phyloP scores from a whole-genome alignment of 2,113 vertebrate genomes.

The Mixornis gularis region DNA sequence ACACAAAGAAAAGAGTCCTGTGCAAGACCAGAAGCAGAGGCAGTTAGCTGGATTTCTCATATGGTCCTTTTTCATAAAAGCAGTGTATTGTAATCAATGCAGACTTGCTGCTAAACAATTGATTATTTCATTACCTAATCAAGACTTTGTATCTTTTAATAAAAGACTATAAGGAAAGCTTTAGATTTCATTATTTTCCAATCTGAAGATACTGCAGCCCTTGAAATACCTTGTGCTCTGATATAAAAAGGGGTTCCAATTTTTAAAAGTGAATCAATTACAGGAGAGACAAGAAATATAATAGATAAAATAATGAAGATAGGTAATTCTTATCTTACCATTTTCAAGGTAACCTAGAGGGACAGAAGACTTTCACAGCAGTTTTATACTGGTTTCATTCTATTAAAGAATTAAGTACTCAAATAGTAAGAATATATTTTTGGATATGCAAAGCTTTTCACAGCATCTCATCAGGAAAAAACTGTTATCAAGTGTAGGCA shows the following conservation, averaged over 20 bases:
- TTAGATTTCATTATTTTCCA: constrained; percentile 14
- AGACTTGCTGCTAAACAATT: background rate
- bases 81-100: background rate
- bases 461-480: background rate
- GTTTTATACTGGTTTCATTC: background rate
- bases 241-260: background rate
- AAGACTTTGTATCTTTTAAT: background rate
- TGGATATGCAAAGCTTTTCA: background rate
- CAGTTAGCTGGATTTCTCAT: background rate
- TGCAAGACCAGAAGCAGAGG: background rate
- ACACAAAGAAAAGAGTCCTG: background rate
- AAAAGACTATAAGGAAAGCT: background rate
- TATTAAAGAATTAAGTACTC: background rate
- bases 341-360: background rate
- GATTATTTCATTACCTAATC: constrained; percentile 11
- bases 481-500: background rate
- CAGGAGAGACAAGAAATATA: background rate
- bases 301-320: background rate
- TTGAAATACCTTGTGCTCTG: background rate
- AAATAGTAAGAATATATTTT: background rate
- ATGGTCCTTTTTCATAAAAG: background rate
- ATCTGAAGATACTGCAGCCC: background rate
- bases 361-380: background rate
- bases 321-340: background rate
- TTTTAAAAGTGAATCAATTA: background rate